Evolutionary conservation across 2,888 invertebrate species (phyloP).

Genomic region (Erebia ligea): DNA sequence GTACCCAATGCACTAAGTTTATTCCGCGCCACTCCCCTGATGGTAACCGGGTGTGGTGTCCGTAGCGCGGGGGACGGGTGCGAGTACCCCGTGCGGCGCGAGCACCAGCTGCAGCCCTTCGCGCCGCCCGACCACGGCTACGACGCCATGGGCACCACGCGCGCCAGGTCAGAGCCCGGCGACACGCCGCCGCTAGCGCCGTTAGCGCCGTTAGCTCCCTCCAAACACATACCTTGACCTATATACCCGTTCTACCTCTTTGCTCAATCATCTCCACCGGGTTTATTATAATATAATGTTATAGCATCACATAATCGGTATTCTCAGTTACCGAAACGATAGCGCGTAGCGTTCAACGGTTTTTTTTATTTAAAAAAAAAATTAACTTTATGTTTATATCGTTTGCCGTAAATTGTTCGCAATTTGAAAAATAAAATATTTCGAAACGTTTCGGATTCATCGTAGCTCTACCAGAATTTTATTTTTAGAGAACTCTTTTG

Average conservation of each 20-base stretch:
- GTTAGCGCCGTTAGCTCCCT: conserved; percentile 31
- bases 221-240: conserved; percentile 74
- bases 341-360: background rate
- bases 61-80: conserved; percentile 95
- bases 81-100: conserved; percentile 91
- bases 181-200: conserved; percentile 41
- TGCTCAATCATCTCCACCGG: background rate
- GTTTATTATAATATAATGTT: too few species aligned
- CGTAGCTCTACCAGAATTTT: too few species aligned
- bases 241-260: conserved; percentile 15
- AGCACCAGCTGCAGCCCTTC: conserved; percentile 81
- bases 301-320: background rate
- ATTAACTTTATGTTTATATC: too few species aligned
- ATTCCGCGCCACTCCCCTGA: conserved; percentile 47
- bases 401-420: too few species aligned
- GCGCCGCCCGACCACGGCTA: conserved; percentile 84
- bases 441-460: too few species aligned
- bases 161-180: conserved; percentile 88
- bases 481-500: too few species aligned
- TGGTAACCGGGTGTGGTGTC: conserved; percentile 52
- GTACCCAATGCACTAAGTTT: background rate
- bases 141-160: conserved; percentile 95
- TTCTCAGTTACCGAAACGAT: background rate
- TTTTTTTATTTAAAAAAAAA: too few species aligned
- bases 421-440: too few species aligned